Base-by-base conservation (phyloP, 2,113 vertebrate species). In the Chauna torquata region DNA sequence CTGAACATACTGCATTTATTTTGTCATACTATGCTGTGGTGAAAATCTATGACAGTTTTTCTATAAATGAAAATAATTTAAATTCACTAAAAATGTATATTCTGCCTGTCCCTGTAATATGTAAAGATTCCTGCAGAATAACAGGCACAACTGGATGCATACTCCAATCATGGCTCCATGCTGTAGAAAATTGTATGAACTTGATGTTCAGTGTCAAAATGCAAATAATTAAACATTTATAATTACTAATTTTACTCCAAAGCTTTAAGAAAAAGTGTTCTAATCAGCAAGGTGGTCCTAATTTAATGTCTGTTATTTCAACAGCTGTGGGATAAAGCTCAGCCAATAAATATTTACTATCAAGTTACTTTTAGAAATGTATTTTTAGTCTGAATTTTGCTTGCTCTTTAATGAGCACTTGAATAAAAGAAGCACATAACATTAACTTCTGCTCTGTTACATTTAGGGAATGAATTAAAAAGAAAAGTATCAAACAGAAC, bases 31-130 rank as follows among this genome's bases (percentile, higher is more conserved):
- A 0, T 1, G 85, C 82, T 16, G 34, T 16, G 28, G 45, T 62
- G 92, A 44, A 75, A 85, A 72, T 49, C 66, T 40, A 2, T 74
- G 78, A 55, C 86, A 14, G 75, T 54, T 87, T 89, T 85, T 82
- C 84, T 94, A 58, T 90, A 94, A 95, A 72, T 65, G 79, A 81
- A 75, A 82, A 61, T 59, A 44, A 82, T 92, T 92, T 82, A 59
- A 82, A 94, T 95, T 86, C 86, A 32, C 88, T 83, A 83, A 59
- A 95, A 92, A 75, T 90, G 87, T 66, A 32, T 84, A 28, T 96
- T 96, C 84, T 95, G 66, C 82, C 77, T 3, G 4, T 86, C 80
- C 89, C 52, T 44, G 72, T 38, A 42, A 40, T 45, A 78, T 86
- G 68, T 38, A 85, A 86, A 88, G 76, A 81, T 92, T 92, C 64